A percentile compares a stretch with the other conserved stretches of the same genome.
Evolutionary conservation across 2,797 vertebrate species (phyloP).

Genomic region (Manis javanica): DNA sequence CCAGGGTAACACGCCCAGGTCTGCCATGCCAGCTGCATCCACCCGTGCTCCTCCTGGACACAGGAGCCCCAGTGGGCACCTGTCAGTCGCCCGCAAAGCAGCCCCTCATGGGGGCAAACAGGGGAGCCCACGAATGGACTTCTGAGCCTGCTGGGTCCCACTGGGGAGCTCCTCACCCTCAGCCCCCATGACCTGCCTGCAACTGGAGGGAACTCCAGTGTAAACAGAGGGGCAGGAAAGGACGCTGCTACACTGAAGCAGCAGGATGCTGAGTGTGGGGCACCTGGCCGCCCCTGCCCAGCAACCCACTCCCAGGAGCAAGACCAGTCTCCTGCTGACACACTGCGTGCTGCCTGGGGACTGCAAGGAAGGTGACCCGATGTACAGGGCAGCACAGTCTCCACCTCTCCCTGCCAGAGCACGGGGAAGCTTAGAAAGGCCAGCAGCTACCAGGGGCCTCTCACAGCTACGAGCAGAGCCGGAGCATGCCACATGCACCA

Average conservation of each 20-base stretch:
- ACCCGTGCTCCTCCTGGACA: neutral
- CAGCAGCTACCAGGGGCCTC: neutral
- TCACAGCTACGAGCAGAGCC: too few relatives aligned
- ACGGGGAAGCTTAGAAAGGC: neutral
- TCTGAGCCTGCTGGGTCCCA: neutral
- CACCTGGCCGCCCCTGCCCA: accelerated
- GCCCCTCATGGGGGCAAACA: neutral
- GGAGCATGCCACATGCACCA: too few relatives aligned
- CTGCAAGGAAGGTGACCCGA: neutral
- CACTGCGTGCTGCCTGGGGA: neutral
- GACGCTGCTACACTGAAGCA: accelerated
- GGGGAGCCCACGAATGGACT: accelerated
- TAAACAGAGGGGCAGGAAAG: too few relatives aligned
- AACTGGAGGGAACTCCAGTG: neutral
- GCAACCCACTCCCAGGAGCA: neutral
- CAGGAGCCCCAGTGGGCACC: neutral
- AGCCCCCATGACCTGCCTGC: neutral
- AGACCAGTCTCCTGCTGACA: neutral
- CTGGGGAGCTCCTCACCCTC: too few relatives aligned
- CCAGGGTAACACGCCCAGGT: neutral
- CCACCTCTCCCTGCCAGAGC: accelerated
- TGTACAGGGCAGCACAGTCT: neutral
- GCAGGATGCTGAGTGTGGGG: accelerated
- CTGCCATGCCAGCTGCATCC: accelerated
- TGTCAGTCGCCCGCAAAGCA: neutral